Base-by-base conservation (phyloP, 2,797 vertebrate genomes). In the Poeciliopsis paucimaculata region DNA sequence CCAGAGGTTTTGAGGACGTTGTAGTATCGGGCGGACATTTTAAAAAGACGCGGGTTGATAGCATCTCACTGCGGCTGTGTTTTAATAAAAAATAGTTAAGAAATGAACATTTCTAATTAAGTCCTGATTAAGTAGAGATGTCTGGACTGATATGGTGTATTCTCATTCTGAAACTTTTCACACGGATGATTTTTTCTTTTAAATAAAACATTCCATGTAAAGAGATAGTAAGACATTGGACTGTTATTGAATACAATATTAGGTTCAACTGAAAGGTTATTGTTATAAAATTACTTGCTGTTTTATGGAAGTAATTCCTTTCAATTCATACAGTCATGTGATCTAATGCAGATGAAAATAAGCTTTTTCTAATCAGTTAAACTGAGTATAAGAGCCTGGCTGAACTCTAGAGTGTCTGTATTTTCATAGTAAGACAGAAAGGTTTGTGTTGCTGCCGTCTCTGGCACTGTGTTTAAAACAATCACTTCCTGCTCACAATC, bases 401-500 rank as follows among this genome's bases (percentile, higher is more conserved):
- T 60, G 11, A 31, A 31, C 28, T 70, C 82, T 31, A 76, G 49
- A 68, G 28, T 45, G 53, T 73, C n/a, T 75, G 43, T 60, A 49
- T 72, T 77, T 76, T 82, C 41, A 71, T 47, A 41, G 77, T 46
- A 46, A 9, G 73, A 39, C 57, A 26, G 81, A 39, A 68, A 39
- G 75, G 73, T 80, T 81, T 89, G 79, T 86, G 85, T 62, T 88
- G 84, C 88, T 90, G 89, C 88, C 90, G 82, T 93, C 89, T 92
- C 83, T 91, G 91, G 87, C 34, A 76, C 78, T 91, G 84, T 94
- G 93, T 95, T 94, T 95, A 94, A 43, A 95, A 94, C 85, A 91
- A 93, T 94, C 86, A 91, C 94, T 95, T 95, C 94, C 93, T 95
- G 94, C 86, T 93, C 93, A 90, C 90, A 91, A 91, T 93, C 92